Conservation (phyloP, 1,140 invertebrate genomes). For the Cepaea nemoralis region DNA sequence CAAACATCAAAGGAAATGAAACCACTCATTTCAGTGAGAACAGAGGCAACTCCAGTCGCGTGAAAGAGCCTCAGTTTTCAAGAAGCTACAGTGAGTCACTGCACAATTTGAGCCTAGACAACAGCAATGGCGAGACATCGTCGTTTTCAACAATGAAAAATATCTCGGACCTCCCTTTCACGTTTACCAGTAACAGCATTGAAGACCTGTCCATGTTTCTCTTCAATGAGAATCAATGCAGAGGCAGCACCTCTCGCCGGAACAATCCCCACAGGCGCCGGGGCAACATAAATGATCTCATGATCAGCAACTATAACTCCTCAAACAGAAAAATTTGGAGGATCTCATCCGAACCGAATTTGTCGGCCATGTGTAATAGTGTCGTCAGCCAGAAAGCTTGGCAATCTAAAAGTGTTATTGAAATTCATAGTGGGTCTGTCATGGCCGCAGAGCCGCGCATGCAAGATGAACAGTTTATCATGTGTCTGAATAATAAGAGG, state of each 20-base stretch:
- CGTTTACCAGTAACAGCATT: not conserved
- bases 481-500: not conserved
- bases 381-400: not conserved
- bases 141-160: slow-evolving; percentile 1
- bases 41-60: not conserved
- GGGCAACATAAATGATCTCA: not conserved
- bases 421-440: not conserved
- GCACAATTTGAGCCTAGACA: not conserved
- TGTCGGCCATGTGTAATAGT: not conserved
- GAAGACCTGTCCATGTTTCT: not conserved
- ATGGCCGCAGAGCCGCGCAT: not conserved
- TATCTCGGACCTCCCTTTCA: not conserved
- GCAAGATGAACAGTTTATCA: not conserved
- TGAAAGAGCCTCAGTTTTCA: not conserved
- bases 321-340: not conserved
- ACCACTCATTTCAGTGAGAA: not conserved
- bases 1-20: not conserved
- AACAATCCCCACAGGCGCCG: not conserved
- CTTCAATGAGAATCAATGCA: not conserved
- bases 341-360: not conserved
- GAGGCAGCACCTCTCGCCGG: not conserved
- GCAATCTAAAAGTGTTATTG: not conserved
- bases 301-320: not conserved
- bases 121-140: not conserved
- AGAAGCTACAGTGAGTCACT: not conserved